Percentiles rank a stretch among this genome's conserved stretches.
These are phyloP conservation scores for Fulmarus glacialis DNA, from an alignment of 2,113 vertebrate species.

Conservation along the genomic window DNA sequence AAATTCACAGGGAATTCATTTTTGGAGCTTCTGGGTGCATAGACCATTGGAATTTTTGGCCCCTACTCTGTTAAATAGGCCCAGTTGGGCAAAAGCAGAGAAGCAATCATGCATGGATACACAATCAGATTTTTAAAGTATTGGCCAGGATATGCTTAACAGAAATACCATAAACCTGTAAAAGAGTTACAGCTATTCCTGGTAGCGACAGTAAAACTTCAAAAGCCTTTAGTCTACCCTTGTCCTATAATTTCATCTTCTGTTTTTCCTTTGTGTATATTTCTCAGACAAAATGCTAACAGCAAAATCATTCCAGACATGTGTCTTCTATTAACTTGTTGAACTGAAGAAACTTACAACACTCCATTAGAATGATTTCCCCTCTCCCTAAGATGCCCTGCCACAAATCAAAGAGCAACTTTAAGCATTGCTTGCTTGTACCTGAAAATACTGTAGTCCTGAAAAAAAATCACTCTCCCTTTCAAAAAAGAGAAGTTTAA, in stretches of 20 bases:
- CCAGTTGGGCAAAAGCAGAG: background rate
- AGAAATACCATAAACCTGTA: slow-evolving; percentile 36
- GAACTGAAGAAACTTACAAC: slow-evolving; percentile 39
- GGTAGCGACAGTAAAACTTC: slow-evolving; percentile 35
- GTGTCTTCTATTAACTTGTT: slow-evolving; percentile 48
- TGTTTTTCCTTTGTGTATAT: slow-evolving; percentile 38
- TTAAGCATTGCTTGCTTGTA: background rate
- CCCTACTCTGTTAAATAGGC: background rate
- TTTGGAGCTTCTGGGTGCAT: background rate
- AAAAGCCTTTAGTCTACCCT: background rate
- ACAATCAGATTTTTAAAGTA: background rate
- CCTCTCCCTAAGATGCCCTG: background rate
- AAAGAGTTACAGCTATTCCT: slow-evolving; percentile 50
- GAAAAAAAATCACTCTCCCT: background rate
- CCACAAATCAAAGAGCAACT: slow-evolving; percentile 22
- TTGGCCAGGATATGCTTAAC: slow-evolving; percentile 19
- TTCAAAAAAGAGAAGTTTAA: slow-evolving; percentile 13
- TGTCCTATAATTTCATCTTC: slow-evolving; percentile 22
- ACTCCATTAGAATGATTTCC: slow-evolving; percentile 45
- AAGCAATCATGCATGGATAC: background rate
- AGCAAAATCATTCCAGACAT: slow-evolving; percentile 6
- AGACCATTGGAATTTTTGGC: background rate
- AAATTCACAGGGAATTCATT: background rate
- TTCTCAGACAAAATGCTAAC: slow-evolving; percentile 29
- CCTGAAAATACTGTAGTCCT: background rate